A percentile compares a stretch with the other conserved stretches of the same genome.
Conservation (phyloP, 2,797 vertebrate genomes). For the Gorsachius magnificus region DNA sequence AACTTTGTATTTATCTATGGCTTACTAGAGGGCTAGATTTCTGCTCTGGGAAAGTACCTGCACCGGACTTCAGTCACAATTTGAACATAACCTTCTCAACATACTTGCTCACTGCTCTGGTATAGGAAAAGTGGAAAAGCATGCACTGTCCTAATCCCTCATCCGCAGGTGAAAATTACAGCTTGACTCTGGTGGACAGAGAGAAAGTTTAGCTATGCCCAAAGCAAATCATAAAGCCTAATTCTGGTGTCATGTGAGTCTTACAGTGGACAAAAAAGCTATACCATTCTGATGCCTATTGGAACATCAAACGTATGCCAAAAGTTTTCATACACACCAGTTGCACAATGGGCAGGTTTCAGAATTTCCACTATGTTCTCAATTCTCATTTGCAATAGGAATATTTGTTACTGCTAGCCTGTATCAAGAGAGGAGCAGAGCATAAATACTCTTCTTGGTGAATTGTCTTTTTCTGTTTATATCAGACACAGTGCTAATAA, state of each 20-base stretch:
- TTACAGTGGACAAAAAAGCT: background rate
- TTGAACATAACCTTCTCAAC: background rate
- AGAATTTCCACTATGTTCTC: background rate
- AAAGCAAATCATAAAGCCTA: background rate
- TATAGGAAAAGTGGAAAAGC: background rate
- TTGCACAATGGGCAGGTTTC: background rate
- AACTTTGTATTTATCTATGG: background rate
- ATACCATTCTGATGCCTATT: background rate
- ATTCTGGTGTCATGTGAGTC: background rate
- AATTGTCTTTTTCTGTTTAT: background rate
- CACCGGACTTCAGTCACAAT: background rate
- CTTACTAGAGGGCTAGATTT: background rate
- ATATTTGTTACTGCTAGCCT: background rate
- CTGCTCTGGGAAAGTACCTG: background rate
- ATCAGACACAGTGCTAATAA: background rate
- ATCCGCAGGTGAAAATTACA: background rate
- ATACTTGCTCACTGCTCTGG: background rate
- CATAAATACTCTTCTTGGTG: background rate
- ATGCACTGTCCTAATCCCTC: background rate
- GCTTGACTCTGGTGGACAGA: background rate
- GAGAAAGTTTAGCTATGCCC: background rate
- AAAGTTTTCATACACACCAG: background rate
- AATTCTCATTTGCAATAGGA: background rate
- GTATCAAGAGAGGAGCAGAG: background rate
- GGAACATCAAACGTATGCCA: background rate